Conservation (phyloP, 2,888 invertebrate species). For the Andrena dorsata region DNA sequence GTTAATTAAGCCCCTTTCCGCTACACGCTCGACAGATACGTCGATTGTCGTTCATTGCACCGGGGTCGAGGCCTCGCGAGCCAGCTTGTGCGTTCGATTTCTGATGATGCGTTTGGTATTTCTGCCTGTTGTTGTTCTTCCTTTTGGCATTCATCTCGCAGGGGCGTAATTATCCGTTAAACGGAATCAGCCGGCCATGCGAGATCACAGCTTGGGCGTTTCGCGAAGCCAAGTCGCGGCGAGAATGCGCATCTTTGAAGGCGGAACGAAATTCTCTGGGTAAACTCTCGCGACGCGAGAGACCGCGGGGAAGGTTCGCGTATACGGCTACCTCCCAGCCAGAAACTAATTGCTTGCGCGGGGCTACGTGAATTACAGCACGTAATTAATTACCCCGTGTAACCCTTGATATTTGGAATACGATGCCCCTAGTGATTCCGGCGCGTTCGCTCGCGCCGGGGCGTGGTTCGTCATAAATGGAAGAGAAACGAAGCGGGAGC, state of each 20-base stretch:
- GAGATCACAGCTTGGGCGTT: not conserved
- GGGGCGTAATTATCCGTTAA: not conserved
- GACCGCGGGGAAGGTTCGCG: constrained; percentile 1
- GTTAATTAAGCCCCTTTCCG: constrained; percentile 59
- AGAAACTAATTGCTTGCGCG: constrained; percentile 39
- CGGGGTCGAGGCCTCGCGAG: constrained; percentile 25
- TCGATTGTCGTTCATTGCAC: constrained; percentile 57
- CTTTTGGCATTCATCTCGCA: not conserved
- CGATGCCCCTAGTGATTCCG: not conserved
- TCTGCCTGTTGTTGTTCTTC: not conserved
- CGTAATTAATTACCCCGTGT: constrained; percentile 50
- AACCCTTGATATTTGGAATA: constrained; percentile 45
- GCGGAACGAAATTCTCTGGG: constrained; percentile 24
- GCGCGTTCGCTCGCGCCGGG: not conserved
- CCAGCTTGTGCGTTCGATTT: not conserved
- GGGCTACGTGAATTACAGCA: constrained; percentile 32
- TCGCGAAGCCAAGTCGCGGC: not conserved
- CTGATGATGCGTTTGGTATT: not conserved
- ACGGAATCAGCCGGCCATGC: not conserved
- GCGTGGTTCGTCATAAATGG: constrained; percentile 35
- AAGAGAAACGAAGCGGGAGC: not conserved
- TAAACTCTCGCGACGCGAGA: not conserved
- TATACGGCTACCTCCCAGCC: constrained; percentile 20
- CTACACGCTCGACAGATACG: constrained; percentile 33
- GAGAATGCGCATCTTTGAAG: constrained; percentile 35